Evolutionary conservation across 2,113 vertebrate species (phyloP).

Genomic region (Pangasianodon gigas): DNA sequence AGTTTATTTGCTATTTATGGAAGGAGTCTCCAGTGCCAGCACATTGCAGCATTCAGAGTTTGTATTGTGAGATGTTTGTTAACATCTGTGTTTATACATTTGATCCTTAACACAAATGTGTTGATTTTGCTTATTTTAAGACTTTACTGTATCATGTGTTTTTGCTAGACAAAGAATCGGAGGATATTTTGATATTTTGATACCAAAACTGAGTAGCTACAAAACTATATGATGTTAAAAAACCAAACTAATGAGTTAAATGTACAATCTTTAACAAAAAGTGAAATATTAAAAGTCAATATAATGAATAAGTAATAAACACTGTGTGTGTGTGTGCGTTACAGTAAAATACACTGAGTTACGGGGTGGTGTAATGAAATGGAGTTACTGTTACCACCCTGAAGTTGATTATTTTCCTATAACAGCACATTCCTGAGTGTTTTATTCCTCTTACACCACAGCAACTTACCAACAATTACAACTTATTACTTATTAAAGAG

Average conservation of each 20-base stretch:
- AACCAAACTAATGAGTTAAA: not conserved
- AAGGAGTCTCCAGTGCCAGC: conserved; percentile 6
- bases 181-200: not conserved
- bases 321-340: no score
- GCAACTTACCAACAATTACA: not conserved
- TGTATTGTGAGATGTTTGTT: not conserved
- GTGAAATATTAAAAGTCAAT: not conserved
- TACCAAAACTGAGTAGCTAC: not conserved
- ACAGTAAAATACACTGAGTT: no score
- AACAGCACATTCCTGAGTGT: no score
- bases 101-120: not conserved
- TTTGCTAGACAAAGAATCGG: not conserved
- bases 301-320: not conserved
- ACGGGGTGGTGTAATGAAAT: no score
- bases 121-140: not conserved
- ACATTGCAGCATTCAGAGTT: not conserved
- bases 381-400: no score
- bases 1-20: not conserved
- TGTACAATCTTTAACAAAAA: not conserved
- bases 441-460: no score
- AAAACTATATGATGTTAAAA: not conserved
- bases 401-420: no score
- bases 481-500: not conserved
- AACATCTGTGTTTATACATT: no score
- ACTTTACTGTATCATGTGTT: not conserved